phyloP scores from a whole-genome alignment of 2,113 vertebrate species.

The Ramphastos sulfuratus region DNA sequence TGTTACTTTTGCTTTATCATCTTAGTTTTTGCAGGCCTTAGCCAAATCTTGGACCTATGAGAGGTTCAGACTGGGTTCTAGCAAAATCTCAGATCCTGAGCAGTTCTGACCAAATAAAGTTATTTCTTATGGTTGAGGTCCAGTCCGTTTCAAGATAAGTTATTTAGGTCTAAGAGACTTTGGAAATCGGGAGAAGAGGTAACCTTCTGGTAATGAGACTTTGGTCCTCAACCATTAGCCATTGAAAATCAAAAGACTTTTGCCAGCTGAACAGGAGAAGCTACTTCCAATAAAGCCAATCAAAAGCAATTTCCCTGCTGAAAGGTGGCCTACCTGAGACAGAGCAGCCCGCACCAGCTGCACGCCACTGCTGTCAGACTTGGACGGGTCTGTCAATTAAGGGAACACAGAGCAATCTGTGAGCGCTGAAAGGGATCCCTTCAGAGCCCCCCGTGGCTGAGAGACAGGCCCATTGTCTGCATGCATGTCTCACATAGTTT shows the following conservation, averaged over 20 bases:
- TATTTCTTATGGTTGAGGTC: background rate
- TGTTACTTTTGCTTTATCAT: background rate
- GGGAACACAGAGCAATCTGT: constrained; percentile 92
- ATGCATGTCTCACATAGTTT: constrained; percentile 95
- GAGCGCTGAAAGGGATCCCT: constrained; percentile 91
- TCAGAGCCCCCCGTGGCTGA: constrained; percentile 77
- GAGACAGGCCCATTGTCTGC: constrained; percentile 91
- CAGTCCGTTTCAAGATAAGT: background rate
- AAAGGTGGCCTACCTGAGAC: constrained; percentile 86
- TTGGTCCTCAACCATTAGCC: background rate
- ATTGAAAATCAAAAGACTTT: constrained; percentile 31
- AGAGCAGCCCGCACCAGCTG: constrained; percentile 79
- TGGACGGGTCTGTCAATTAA: constrained; percentile 88
- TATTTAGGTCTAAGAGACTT: background rate
- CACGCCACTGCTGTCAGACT: constrained; percentile 84
- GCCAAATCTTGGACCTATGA: background rate
- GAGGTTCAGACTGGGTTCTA: background rate
- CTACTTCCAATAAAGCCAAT: constrained; percentile 77
- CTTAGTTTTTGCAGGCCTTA: background rate
- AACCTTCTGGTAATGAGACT: background rate
- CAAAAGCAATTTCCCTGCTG: constrained; percentile 86
- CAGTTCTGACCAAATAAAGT: background rate
- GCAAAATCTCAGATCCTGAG: background rate
- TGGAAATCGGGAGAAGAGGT: background rate
- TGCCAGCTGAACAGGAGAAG: constrained; percentile 56